Percentiles rank a stretch among this genome's conserved stretches.
Evolutionary conservation across 2,797 vertebrate species (phyloP).

Genomic region (Clarias platycephalus): DNA sequence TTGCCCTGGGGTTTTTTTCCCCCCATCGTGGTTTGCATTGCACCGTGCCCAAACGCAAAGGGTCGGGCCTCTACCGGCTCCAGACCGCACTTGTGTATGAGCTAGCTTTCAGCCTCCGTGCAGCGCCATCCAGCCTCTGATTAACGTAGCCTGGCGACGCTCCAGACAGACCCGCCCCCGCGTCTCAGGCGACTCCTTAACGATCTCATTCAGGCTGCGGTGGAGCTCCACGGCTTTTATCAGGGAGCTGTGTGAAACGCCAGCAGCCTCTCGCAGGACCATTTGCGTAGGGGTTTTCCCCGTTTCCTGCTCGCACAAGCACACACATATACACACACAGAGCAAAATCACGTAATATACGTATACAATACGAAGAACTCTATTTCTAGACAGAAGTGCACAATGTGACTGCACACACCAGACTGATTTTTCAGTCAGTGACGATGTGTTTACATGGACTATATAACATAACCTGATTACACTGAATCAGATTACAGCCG

Average conservation of each 20-base stretch:
- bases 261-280: neutral
- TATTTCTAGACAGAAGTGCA: no score
- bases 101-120: constrained; percentile 9
- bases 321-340: neutral
- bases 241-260: neutral
- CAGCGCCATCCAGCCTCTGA: constrained; percentile 32
- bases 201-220: constrained; percentile 2
- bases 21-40: constrained; percentile 57
- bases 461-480: no score
- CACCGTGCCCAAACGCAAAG: constrained; percentile 56
- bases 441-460: no score
- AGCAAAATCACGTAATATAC: neutral
- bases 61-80: constrained; percentile 35
- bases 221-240: constrained; percentile 14
- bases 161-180: constrained; percentile 45
- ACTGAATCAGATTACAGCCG: no score
- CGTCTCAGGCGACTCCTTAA: constrained; percentile 36
- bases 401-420: no score
- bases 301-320: neutral
- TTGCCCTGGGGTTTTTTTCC: constrained; percentile 51
- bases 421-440: no score
- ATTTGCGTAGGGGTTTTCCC: neutral
- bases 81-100: constrained; percentile 2
- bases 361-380: neutral
- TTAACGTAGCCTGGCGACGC: constrained; percentile 26